These are phyloP conservation scores for Rhineura floridana DNA, from an alignment of 2,113 vertebrate species.

Conservation along the genomic window DNA sequence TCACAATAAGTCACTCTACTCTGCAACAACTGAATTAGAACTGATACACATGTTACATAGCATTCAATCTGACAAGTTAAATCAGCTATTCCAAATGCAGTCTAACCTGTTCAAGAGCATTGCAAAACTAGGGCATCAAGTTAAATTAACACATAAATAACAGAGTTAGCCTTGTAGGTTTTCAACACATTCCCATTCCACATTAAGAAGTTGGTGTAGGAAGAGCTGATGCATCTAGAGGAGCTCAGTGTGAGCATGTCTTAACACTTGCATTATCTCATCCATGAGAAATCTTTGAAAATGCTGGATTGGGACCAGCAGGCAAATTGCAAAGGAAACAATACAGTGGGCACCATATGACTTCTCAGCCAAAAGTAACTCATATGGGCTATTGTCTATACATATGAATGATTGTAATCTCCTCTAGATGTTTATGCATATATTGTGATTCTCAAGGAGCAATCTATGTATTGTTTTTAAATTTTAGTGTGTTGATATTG, in stretches of 20 bases:
- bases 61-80: conserved; percentile 69
- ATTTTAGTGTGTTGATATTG: too few species aligned
- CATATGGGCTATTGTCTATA: neutral
- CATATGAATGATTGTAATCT: neutral
- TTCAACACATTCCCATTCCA: conserved; percentile 59
- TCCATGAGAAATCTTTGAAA: conserved; percentile 21
- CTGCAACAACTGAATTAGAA: conserved; percentile 58
- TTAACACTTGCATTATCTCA: conserved; percentile 16
- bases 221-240: conserved; percentile 41
- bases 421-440: neutral
- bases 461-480: neutral
- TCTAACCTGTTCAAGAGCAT: conserved; percentile 68
- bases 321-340: conserved; percentile 27
- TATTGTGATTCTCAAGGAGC: neutral
- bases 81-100: conserved; percentile 69
- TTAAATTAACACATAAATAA: conserved; percentile 69
- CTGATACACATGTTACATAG: conserved; percentile 46
- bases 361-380: neutral
- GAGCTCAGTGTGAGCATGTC: conserved; percentile 35
- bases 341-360: neutral
- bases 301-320: conserved; percentile 30
- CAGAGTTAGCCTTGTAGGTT: conserved; percentile 68
- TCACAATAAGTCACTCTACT: conserved; percentile 47
- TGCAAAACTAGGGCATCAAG: conserved; percentile 73
- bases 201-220: conserved; percentile 59